phyloP scores from a whole-genome alignment of 1,140 invertebrate species.

The Schmidtea mediterranea region DNA sequence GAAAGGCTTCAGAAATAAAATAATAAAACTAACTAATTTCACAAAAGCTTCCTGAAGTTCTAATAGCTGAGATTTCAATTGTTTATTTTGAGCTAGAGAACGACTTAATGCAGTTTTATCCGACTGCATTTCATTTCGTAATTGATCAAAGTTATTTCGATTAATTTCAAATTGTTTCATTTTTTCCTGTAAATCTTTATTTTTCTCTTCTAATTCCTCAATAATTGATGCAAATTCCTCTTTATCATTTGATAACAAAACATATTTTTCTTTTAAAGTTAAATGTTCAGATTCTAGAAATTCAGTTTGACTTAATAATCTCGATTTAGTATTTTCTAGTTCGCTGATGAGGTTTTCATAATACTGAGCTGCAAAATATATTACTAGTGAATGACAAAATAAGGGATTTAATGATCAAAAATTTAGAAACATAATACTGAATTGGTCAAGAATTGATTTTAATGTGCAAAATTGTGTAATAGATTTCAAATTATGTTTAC shows the following conservation, averaged over 20 bases:
- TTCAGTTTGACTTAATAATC: background rate
- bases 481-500: no score
- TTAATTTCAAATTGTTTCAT: constrained; percentile 31
- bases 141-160: constrained; percentile 29
- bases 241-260: background rate
- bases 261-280: background rate
- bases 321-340: background rate
- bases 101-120: constrained; percentile 71
- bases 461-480: no score
- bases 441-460: no score
- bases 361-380: no score
- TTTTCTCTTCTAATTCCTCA: constrained; percentile 11
- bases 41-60: constrained; percentile 61
- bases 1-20: background rate
- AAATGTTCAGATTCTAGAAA: background rate
- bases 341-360: background rate
- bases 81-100: constrained; percentile 64
- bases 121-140: constrained; percentile 52
- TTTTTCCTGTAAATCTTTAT: constrained; percentile 33
- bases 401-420: no score
- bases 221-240: background rate
- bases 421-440: no score
- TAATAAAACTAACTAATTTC: constrained; percentile 37
- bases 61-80: constrained; percentile 58
- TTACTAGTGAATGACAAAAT: no score